phyloP scores from a whole-genome alignment of 2,113 vertebrate genomes.

The Athene noctua region DNA sequence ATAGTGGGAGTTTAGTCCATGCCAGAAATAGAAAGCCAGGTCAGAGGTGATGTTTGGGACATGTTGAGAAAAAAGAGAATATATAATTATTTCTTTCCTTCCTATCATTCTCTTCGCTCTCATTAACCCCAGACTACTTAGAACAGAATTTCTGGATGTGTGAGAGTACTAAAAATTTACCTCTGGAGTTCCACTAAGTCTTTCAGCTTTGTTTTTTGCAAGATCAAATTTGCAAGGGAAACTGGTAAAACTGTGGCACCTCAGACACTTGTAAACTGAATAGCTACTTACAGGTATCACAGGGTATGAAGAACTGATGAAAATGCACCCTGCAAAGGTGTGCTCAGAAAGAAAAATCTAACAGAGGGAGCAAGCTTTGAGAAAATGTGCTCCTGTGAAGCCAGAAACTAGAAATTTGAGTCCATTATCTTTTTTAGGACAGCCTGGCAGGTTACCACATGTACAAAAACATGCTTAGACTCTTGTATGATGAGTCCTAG shows the following conservation, averaged over 20 bases:
- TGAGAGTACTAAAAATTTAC: neutral
- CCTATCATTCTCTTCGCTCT: slow-evolving; percentile 39
- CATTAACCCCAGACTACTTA: slow-evolving; percentile 19
- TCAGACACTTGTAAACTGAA: neutral
- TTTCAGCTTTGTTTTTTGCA: neutral
- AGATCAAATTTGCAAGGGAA: neutral
- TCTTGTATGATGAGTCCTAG: neutral
- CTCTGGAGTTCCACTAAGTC: neutral
- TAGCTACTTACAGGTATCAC: neutral
- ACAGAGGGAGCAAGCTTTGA: neutral
- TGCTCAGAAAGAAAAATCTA: neutral
- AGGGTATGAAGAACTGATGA: neutral
- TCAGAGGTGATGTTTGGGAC: slow-evolving; percentile 67
- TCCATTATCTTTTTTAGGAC: neutral
- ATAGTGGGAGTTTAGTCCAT: slow-evolving; percentile 58
- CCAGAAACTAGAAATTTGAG: neutral
- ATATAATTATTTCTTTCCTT: slow-evolving; percentile 62
- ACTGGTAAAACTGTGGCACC: neutral
- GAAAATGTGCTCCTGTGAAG: neutral
- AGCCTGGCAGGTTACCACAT: neutral
- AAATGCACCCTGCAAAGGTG: neutral
- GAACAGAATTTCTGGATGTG: neutral
- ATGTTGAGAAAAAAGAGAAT: slow-evolving; percentile 12
- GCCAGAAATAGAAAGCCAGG: slow-evolving; percentile 67
- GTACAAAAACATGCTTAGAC: neutral